These are phyloP conservation scores for Gobio gobio DNA, from an alignment of 2,113 vertebrate species.

Conservation along the genomic window DNA sequence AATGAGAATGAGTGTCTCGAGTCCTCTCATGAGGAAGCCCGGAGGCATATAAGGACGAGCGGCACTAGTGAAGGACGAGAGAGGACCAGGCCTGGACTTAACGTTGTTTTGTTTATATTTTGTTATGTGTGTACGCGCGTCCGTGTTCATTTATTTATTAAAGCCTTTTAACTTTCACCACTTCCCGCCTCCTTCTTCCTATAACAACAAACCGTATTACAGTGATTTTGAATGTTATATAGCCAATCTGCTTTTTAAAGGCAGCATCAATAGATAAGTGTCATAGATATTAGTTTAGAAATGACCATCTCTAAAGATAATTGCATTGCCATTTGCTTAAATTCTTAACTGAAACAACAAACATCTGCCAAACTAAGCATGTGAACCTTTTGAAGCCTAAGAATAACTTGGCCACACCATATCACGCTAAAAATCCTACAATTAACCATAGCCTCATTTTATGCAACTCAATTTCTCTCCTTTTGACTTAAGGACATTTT, in stretches of 20 bases:
- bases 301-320: not conserved
- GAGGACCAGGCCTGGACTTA: too few relatives aligned
- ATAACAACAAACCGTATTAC: too few relatives aligned
- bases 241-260: not conserved
- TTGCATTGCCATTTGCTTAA: not conserved
- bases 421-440: not conserved
- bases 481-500: conserved; percentile 15
- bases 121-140: too few relatives aligned
- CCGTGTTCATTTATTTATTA: too few relatives aligned
- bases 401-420: not conserved
- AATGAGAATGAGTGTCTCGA: too few relatives aligned
- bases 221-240: not conserved
- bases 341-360: not conserved
- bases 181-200: too few relatives aligned
- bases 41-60: too few relatives aligned
- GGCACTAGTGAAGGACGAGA: too few relatives aligned
- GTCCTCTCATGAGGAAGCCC: too few relatives aligned
- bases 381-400: not conserved
- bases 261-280: not conserved
- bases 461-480: not conserved
- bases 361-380: not conserved
- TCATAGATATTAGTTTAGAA: not conserved
- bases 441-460: conserved; percentile 8
- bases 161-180: too few relatives aligned
- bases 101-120: too few relatives aligned